Evolutionary conservation across 2,113 vertebrate species (phyloP).

Genomic region (Agapornis roseicollis): DNA sequence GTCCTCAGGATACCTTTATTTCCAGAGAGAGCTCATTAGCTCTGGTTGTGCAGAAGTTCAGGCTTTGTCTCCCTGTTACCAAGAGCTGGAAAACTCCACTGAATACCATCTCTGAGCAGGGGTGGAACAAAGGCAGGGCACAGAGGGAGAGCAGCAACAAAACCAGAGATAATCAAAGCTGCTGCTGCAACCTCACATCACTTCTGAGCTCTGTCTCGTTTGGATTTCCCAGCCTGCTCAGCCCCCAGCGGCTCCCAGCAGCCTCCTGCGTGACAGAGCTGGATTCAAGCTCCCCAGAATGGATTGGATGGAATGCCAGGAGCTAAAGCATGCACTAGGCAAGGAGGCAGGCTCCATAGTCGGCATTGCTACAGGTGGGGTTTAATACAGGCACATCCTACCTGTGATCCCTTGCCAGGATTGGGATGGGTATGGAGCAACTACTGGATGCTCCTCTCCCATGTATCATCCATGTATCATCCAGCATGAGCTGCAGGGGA

Average conservation of each 20-base stretch:
- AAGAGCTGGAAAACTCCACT: slow-evolving; percentile 21
- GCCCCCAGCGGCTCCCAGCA: neutral
- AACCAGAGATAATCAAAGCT: slow-evolving; percentile 45
- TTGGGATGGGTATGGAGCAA: neutral
- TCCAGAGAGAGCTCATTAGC: slow-evolving; percentile 68
- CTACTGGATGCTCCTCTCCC: neutral
- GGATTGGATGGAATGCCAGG: neutral
- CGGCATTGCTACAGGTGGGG: neutral
- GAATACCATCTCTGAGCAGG: neutral
- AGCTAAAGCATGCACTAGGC: neutral
- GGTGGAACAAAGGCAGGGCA: slow-evolving; percentile 26
- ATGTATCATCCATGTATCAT: fast-evolving
- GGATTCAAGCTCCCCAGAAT: neutral
- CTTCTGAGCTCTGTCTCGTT: neutral
- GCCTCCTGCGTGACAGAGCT: fast-evolving
- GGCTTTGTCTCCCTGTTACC: neutral
- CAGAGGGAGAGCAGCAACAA: neutral
- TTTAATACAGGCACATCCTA: neutral
- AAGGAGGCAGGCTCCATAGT: neutral
- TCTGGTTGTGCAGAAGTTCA: slow-evolving; percentile 9
- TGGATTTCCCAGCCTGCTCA: neutral
- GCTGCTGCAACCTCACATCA: neutral
- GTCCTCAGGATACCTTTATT: slow-evolving; percentile 49
- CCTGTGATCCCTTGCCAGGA: neutral
- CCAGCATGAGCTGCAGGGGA: fast-evolving